These are phyloP conservation scores for Pseudachorutes palmiensis DNA, from an alignment of 1,140 invertebrate genomes.

Conservation along the genomic window DNA sequence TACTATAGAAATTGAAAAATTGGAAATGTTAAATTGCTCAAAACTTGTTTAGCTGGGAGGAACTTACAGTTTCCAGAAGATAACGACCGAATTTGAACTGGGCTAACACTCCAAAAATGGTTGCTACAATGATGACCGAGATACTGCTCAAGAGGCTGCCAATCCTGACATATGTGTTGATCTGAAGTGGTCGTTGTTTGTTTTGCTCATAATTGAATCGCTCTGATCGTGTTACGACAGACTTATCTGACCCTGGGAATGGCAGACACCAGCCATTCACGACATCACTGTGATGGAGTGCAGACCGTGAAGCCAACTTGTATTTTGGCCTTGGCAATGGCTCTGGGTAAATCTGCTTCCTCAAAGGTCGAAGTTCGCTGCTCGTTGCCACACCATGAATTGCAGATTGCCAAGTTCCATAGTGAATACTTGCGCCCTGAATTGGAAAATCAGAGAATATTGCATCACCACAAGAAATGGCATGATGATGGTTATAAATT, in stretches of 20 bases:
- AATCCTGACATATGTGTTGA: conserved; percentile 53
- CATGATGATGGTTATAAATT: too few species aligned
- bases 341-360: conserved; percentile 56
- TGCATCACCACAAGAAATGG: neutral
- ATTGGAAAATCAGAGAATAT: conserved; percentile 3
- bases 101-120: conserved; percentile 57
- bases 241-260: conserved; percentile 69
- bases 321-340: conserved; percentile 53
- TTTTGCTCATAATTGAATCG: conserved; percentile 59
- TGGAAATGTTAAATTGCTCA: too few species aligned
- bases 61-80: conserved; percentile 55
- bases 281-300: conserved; percentile 13
- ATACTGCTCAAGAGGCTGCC: conserved; percentile 47
- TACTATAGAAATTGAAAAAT: too few species aligned
- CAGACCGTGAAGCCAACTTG: neutral
- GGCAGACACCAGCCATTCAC: conserved; percentile 59
- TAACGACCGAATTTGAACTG: conserved; percentile 55
- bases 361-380: conserved; percentile 54
- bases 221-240: conserved; percentile 67
- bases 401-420: conserved; percentile 75
- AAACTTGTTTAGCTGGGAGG: too few species aligned
- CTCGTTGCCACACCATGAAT: conserved; percentile 60
- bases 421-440: conserved; percentile 51
- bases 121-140: conserved; percentile 48
- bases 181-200: conserved; percentile 61